Percentiles rank a stretch among this genome's conserved stretches.
Conservation (phyloP, 2,888 invertebrate genomes). For the Caenorhabditis afra region DNA sequence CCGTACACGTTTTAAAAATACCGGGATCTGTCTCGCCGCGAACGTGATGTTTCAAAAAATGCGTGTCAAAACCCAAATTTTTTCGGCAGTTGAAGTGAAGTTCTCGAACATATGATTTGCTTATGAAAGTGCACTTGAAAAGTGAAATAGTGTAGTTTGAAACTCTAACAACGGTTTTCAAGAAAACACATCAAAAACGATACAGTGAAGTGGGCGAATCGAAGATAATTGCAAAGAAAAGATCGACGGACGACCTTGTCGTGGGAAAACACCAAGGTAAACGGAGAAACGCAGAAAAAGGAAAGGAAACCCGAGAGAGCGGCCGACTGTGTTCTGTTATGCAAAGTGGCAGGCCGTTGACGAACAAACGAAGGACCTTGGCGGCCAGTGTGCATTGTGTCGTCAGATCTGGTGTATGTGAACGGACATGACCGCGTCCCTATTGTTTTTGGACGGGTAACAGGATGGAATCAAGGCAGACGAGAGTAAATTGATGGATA, state of each 20-base stretch:
- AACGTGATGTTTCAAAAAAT: conserved; percentile 28
- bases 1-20: conserved; percentile 28
- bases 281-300: neutral
- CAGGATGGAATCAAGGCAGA: neutral
- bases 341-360: neutral
- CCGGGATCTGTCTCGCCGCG: too few species aligned
- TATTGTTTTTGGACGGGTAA: conserved; percentile 3
- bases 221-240: too few species aligned
- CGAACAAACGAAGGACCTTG: neutral
- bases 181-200: too few species aligned
- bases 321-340: too few species aligned
- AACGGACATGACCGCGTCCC: neutral
- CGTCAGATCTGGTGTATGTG: conserved; percentile 10
- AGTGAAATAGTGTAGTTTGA: conserved; percentile 33
- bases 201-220: too few species aligned
- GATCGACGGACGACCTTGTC: too few species aligned
- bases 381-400: conserved; percentile 16
- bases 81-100: neutral
- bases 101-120: conserved; percentile 5
- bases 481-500: conserved; percentile 1
- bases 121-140: conserved; percentile 30
- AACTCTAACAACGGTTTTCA: neutral
- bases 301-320: neutral
- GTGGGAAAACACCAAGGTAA: too few species aligned
- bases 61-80: conserved; percentile 9